A percentile compares a stretch with the other conserved stretches of the same genome.
phyloP scores from a whole-genome alignment of 2,797 vertebrate species.

The Anomalospiza imberbis region DNA sequence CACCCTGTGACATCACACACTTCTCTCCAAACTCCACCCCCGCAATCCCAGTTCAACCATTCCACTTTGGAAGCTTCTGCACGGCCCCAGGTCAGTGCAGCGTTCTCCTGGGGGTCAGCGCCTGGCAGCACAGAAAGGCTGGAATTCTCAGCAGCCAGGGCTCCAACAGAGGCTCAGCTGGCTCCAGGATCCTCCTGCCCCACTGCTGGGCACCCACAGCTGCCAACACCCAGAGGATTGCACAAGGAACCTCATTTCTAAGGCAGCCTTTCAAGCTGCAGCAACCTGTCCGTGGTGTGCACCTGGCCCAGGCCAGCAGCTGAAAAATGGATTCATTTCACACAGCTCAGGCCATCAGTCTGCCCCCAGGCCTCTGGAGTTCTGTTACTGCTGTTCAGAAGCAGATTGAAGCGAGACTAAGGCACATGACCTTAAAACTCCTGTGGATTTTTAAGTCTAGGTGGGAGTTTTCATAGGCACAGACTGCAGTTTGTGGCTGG shows the following conservation, averaged over 20 bases:
- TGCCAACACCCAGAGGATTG: background rate
- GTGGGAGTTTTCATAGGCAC: background rate
- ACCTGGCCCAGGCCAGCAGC: background rate
- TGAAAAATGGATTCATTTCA: background rate
- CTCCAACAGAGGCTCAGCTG: background rate
- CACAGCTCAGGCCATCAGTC: background rate
- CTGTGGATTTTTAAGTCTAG: background rate
- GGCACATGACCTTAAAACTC: background rate
- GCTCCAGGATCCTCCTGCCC: background rate
- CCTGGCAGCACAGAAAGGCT: too few relatives aligned
- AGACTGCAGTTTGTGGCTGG: background rate
- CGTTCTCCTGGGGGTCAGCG: too few relatives aligned
- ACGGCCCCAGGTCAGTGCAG: background rate
- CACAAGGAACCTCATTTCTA: background rate
- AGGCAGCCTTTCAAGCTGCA: background rate
- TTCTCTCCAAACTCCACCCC: background rate
- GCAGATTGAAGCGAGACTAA: background rate
- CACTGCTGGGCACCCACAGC: background rate
- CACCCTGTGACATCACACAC: too few relatives aligned
- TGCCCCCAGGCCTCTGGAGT: background rate
- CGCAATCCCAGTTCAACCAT: background rate
- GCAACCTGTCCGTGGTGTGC: accelerated
- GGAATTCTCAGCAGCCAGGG: too few relatives aligned
- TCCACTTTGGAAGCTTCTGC: too few relatives aligned
- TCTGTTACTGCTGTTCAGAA: background rate